Base-by-base conservation (phyloP, 2,113 vertebrate species). In the Cyanoliseus patagonus region DNA sequence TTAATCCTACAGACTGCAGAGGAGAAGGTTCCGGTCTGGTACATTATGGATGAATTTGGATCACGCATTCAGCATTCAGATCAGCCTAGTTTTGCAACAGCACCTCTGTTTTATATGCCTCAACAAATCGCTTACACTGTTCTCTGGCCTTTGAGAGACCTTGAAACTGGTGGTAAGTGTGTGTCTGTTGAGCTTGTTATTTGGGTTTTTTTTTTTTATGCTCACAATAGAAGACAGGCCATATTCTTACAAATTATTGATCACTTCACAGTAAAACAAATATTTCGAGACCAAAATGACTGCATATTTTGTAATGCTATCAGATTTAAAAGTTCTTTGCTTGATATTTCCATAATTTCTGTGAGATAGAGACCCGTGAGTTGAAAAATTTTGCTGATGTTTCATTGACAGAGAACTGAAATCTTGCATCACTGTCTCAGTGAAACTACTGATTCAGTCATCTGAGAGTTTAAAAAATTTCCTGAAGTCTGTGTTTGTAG, bases 11-110 rank as follows among this genome's bases (percentile, higher is more conserved):
- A 98, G 98, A 97, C 98, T 6, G 98, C 98, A 1, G 98, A 98
- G 78, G 99, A 99, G 84, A 99, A 99, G 87, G 98, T 99, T 47
- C 99, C 99, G 0, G 99, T 99, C 67, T 99, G 99, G 99, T 99
- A 99, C 94, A 95, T 99, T 92, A 99, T 99, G 99, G 99, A 99
- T 61, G 99, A 99, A 94, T 99, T 99, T 79, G 99, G 99, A 78
- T 99, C 99, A 1, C 98, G 98, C 84, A 98, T 99, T 90, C 99
- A 99, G 93, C 99, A 99, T 86, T 98, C 99, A 0, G 98, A 99
- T 17, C 91, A 95, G 59, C 99, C 99, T 4, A 99, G 98, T 91
- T 99, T 99, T 78, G 97, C 98, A 90, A 97, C 99, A 17, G 99
- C 98, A 2, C 99, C 99, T 46, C 98, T 99, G 77, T 99, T 99